Evolutionary conservation across 2,113 vertebrate species (phyloP), one percentile per base, ranked within the genome.

Genomic region (Labeo catla): DNA sequence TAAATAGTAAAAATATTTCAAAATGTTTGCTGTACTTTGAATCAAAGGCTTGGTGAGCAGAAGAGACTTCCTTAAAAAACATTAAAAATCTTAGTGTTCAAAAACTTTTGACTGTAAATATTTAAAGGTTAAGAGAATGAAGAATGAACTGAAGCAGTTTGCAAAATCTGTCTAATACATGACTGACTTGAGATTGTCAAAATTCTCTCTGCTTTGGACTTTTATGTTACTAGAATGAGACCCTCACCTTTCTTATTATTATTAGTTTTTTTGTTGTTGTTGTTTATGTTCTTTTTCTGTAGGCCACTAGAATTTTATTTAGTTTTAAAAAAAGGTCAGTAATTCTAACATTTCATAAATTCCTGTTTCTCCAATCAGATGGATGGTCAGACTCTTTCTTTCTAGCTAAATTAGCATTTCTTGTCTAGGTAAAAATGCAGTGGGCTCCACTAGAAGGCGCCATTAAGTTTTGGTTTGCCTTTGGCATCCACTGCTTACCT

Each of bases 371-470:
- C 68, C 19, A 8, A 72, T 10, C 9, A 9, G 4, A 21, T 3
- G 4, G 19, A 43, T 70, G 36, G 16, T 10, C 1, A 43, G 19
- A 72, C 36, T 1, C 13, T 23, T 9, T 13, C 23, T 36, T 68
- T 68, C 65, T 8, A 15, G 0, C 15, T 36, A 36, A 68, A 68
- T 15, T 21, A 45, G 68, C 39, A 21, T 72, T 72, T 72, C 39
- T 19, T 49, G 11, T 74, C 11, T 21, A 47, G 39, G 43, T 73
- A 73, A 11, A 73, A 47, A 43, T 47, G 19, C 9, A 5, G 19
- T 11, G 70, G 70, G 19, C 43, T 19, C 36, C 80, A 81, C 79
- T 47, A 82, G 23, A 66, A 47, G 15, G n/a, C 10, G 80, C 23
- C 15, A 82, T 82, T 66, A 63, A 3, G 49, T 47, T 6, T 49